phyloP scores from a whole-genome alignment of 2,888 invertebrate genomes.

The Ornithoptera priamus region DNA sequence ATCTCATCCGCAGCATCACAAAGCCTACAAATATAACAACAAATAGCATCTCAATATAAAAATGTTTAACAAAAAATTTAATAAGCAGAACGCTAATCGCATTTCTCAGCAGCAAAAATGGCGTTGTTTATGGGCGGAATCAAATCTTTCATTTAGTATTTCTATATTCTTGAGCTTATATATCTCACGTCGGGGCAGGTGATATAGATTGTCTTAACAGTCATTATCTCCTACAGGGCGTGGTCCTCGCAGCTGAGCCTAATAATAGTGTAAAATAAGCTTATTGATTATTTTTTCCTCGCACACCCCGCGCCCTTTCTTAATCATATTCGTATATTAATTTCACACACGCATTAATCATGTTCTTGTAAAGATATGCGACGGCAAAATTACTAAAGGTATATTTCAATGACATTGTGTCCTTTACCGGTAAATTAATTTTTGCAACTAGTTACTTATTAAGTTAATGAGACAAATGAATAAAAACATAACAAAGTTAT shows the following conservation, averaged over 20 bases:
- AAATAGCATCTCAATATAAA: slow-evolving; percentile 18
- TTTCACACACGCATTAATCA: slow-evolving; percentile 27
- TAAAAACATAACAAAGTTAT: too few relatives aligned
- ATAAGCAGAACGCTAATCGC: slow-evolving; percentile 19
- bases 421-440: not conserved
- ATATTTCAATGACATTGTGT: slow-evolving; percentile 4
- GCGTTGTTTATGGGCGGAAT: slow-evolving; percentile 22
- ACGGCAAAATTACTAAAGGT: slow-evolving; percentile 14
- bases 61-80: slow-evolving; percentile 22
- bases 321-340: slow-evolving; percentile 26
- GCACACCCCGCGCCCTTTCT: slow-evolving; percentile 9
- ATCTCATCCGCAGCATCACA: not conserved
- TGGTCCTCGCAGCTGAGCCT: slow-evolving; percentile 32
- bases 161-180: not conserved
- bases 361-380: slow-evolving; percentile 26
- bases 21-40: not conserved
- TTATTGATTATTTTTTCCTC: slow-evolving; percentile 30
- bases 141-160: slow-evolving; percentile 21
- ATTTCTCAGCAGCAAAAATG: slow-evolving; percentile 11
- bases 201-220: slow-evolving; percentile 29
- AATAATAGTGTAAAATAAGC: slow-evolving; percentile 30
- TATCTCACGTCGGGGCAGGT: slow-evolving; percentile 29
- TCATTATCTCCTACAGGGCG: slow-evolving; percentile 34
- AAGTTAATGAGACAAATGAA: too few relatives aligned
- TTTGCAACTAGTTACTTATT: too few relatives aligned